Conservation (phyloP, 1,140 invertebrate species). For the Meloidogyne hapla region DNA sequence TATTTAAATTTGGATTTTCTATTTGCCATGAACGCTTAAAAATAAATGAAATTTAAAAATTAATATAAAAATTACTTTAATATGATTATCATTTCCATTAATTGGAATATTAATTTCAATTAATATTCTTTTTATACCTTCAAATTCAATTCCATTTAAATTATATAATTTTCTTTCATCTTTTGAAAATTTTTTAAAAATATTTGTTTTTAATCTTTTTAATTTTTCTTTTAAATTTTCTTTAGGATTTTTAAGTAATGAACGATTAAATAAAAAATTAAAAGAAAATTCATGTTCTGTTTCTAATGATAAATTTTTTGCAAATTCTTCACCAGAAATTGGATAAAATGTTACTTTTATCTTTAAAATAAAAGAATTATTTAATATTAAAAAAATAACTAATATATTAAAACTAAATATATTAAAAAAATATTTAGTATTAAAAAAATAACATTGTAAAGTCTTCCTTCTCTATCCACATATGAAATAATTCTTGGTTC, state of each 20-base stretch:
- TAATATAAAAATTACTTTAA: not conserved
- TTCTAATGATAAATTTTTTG: not conserved
- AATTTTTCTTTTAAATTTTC: not conserved
- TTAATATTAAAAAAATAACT: not conserved
- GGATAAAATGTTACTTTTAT: not conserved
- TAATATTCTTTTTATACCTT: not conserved
- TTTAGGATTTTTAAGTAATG: not conserved
- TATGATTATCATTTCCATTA: not conserved
- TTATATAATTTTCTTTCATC: not conserved
- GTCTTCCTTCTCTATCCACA: not conserved
- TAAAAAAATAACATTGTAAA: not conserved
- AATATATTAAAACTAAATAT: no score
- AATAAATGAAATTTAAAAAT: not conserved
- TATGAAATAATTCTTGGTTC: conserved; percentile 6
- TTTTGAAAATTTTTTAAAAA: not conserved
- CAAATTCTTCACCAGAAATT: not conserved
- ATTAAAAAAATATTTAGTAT: no score
- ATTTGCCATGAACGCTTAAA: not conserved
- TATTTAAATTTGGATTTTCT: not conserved
- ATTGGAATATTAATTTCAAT: not conserved
- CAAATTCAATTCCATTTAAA: not conserved
- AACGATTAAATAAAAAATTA: not conserved
- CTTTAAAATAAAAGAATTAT: not conserved
- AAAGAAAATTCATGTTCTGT: not conserved
- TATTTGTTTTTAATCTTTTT: not conserved